Conservation (phyloP, 2,113 vertebrate genomes). For the Scophthalmus maximus region DNA sequence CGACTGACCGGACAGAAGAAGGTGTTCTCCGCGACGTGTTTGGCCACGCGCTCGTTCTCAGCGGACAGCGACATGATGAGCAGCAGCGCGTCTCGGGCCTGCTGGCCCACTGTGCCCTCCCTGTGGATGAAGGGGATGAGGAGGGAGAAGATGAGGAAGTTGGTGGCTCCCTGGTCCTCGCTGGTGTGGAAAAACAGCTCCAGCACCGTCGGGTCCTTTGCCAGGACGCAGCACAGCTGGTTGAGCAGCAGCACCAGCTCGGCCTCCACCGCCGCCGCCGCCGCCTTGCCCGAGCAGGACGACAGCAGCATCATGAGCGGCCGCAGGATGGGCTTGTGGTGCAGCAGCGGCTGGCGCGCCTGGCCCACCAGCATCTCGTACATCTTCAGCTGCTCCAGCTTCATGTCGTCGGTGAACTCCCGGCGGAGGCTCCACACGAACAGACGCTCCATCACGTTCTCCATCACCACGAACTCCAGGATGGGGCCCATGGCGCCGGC, state of each 20-base stretch:
- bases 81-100: constrained; percentile 93
- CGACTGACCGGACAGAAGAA: constrained; percentile 94
- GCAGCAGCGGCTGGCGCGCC: constrained; percentile 92
- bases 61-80: constrained; percentile 98
- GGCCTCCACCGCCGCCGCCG: constrained; percentile 83
- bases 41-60: constrained; percentile 91
- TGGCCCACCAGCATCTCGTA: constrained; percentile 95
- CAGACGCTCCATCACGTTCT: constrained; percentile 98
- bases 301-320: constrained; percentile 98
- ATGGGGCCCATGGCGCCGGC: constrained; percentile 96
- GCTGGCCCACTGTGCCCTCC: constrained; percentile 94
- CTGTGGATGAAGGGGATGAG: constrained; percentile 97
- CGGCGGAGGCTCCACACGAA: constrained; percentile 97
- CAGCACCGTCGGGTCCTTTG: constrained; percentile 93
- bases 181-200: constrained; percentile 98
- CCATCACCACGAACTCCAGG: constrained; percentile 96
- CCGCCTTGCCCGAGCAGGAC: constrained; percentile 86
- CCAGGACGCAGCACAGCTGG: constrained; percentile 95
- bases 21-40: constrained; percentile 92
- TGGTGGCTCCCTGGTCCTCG: constrained; percentile 97
- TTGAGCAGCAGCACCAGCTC: constrained; percentile 92
- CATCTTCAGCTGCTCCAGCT: constrained; percentile 96
- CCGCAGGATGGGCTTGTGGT: constrained; percentile 94
- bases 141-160: constrained; percentile 98
- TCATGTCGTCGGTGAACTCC: constrained; percentile 96